Base-by-base conservation (phyloP, 2,797 vertebrate species). In the Emys orbicularis region DNA sequence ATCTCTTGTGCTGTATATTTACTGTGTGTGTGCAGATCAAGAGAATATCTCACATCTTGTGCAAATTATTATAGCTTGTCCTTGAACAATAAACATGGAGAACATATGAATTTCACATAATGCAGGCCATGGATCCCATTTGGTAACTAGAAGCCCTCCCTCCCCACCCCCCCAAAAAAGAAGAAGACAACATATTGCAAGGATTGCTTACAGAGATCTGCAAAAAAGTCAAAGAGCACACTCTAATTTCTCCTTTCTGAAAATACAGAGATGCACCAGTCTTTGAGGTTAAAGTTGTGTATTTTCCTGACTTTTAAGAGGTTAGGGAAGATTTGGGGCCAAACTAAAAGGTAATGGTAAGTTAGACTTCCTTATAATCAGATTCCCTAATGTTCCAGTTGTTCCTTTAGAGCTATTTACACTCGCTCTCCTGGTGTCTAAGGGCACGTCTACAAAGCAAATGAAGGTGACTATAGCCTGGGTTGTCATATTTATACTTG, bases 171-270 rank as follows among this genome's bases (percentile, higher is more conserved):
- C 37, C 3, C 41, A 84, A 83, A 80, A 6, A 37, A 84, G 74
- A 88, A 59, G 86, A 57, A 68, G 31, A 68, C 34, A 68, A 34
- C 29, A 59, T 21, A 12, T 19, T 9, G 2, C 31, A 74, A 54
- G 37, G 8, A 13, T 80, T 95, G 4, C 68, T 95, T 90, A 88
- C 89, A 94, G 83, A 76, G n/a, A 79, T 65, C 31, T 87, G 74
- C 93, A 89, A 94, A 93, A 95, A 91, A 83, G 18, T n/a, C 18
- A 19, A 84, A 83, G 76, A 95, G 56, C 21, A 47, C 31, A 57
- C 19, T 87, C 87, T 91, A 41, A 85, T 72, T 90, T 90, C 81
- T 87, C 95, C 90, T 95, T 85, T 93, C n/a, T 57, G 72, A 81
- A 44, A 85, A 72, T 90, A 49, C 0, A 4, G 81, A 81, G 61